Evolutionary conservation across 2,797 vertebrate genomes (phyloP), one percentile per base, ranked within the genome.

Genomic region (Anableps anableps): DNA sequence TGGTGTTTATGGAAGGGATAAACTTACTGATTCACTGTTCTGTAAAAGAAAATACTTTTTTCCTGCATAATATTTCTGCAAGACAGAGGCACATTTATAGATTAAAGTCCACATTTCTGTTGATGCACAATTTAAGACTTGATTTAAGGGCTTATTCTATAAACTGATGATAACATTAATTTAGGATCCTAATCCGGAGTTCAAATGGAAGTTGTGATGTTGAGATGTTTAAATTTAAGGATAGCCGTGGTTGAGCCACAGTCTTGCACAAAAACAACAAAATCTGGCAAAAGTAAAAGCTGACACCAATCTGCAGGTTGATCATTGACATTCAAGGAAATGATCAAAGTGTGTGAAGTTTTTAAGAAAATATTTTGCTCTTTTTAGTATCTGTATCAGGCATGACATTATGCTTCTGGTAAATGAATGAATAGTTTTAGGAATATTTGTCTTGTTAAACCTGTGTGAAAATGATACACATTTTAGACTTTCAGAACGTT

Each of bases 1-100:
- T 72, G 31, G 70, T 75, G 53, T 58, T 76, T 70, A 68, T 72
- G 76, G 48, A 78, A 74, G 66, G 79, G 68, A 60, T 80, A 74
- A 51, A 66, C 47, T 75, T 29, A 43, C 23, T 23, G 36, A 73
- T 36, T 14, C 4, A 45, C 53, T 86, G 50, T 34, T 64, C 38
- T 48, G 48, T 47, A 43, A 43, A 76, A 75, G 34, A 68, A 31
- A 81, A 73, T n/a, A 5, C 19, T 68, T 60, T 29, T 60, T 60
- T 29, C 4, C 11, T 4, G 10, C 10, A 11, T n/a, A 58, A 60
- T 60, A 14, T 31, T 60, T 60, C 55, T 14, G 8, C 29, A 60
- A 60, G 14, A 60, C 4, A 60, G 55, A 60, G 31, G 23, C n/a
- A 43, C 23, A n/a, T 8, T 45, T 43, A 45, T 68, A 19, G 2